Evolutionary conservation across 2,888 invertebrate species (phyloP).

Genomic region (Napeogenes inachia): DNA sequence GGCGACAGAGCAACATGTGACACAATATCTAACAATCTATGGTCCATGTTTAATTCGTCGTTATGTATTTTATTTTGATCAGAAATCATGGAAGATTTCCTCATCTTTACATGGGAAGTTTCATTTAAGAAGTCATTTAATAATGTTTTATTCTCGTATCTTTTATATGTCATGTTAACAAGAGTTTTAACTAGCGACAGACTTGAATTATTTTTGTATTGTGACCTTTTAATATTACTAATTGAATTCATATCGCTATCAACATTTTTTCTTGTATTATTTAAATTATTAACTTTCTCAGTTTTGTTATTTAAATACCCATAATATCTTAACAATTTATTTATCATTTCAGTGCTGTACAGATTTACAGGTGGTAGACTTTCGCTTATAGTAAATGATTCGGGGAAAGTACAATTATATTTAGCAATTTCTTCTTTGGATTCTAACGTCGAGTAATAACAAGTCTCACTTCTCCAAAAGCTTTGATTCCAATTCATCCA

Average conservation of each 20-base stretch:
- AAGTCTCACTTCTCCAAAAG: slow-evolving; percentile 57
- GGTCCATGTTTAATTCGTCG: slow-evolving; percentile 54
- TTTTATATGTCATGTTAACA: slow-evolving; percentile 30
- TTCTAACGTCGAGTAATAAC: slow-evolving; percentile 68
- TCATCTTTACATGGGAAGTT: slow-evolving; percentile 47
- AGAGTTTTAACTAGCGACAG: slow-evolving; percentile 24
- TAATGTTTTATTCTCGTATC: slow-evolving; percentile 47
- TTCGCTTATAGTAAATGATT: slow-evolving; percentile 72
- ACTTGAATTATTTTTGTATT: slow-evolving; percentile 33
- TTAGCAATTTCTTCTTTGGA: slow-evolving; percentile 64
- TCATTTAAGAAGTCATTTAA: slow-evolving; percentile 52
- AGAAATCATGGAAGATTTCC: slow-evolving; percentile 52
- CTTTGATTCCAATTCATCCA: slow-evolving; percentile 80
- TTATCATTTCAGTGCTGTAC: slow-evolving; percentile 74
- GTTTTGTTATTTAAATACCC: slow-evolving; percentile 71
- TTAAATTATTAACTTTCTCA: slow-evolving; percentile 49
- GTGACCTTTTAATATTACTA: slow-evolving; percentile 32
- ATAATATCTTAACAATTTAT: slow-evolving; percentile 67
- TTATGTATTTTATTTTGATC: slow-evolving; percentile 60
- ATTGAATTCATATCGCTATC: slow-evolving; percentile 31
- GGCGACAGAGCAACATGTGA: slow-evolving; percentile 39
- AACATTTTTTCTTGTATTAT: slow-evolving; percentile 36
- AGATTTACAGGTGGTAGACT: slow-evolving; percentile 71
- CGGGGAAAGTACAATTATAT: slow-evolving; percentile 71
- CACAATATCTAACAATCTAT: slow-evolving; percentile 53